These are phyloP conservation scores for Mesocricetus auratus DNA, from an alignment of 2,113 vertebrate genomes.

Conservation along the genomic window DNA sequence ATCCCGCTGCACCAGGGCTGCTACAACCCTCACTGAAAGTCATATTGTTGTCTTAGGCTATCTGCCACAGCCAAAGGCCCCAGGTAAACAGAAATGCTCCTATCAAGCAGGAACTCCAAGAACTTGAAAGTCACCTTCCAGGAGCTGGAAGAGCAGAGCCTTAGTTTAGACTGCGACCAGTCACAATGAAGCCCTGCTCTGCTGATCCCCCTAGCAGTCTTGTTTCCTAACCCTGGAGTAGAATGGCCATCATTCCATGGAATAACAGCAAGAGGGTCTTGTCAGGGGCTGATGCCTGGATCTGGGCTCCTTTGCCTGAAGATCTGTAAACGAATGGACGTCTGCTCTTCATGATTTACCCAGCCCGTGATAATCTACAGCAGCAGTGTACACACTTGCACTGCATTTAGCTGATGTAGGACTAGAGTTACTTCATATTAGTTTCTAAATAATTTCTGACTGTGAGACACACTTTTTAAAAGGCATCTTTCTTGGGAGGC, in stretches of 20 bases:
- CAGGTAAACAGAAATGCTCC: neutral
- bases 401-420: neutral
- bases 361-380: neutral
- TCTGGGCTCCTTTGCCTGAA: neutral
- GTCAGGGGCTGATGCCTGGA: neutral
- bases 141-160: neutral
- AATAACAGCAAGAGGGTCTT: neutral
- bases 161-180: conserved; percentile 6
- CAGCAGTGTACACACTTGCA: neutral
- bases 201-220: neutral
- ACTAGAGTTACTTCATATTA: neutral
- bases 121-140: conserved; percentile 26
- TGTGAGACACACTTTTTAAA: neutral
- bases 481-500: neutral
- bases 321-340: neutral
- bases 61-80: neutral
- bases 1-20: neutral
- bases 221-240: neutral
- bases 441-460: neutral
- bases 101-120: neutral
- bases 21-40: neutral
- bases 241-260: neutral
- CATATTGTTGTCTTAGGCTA: neutral
- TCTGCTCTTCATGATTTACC: neutral
- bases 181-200: neutral